A percentile compares a stretch with the other conserved stretches of the same genome.
Evolutionary conservation across 2,113 vertebrate genomes (phyloP).

Genomic region (Aix galericulata): DNA sequence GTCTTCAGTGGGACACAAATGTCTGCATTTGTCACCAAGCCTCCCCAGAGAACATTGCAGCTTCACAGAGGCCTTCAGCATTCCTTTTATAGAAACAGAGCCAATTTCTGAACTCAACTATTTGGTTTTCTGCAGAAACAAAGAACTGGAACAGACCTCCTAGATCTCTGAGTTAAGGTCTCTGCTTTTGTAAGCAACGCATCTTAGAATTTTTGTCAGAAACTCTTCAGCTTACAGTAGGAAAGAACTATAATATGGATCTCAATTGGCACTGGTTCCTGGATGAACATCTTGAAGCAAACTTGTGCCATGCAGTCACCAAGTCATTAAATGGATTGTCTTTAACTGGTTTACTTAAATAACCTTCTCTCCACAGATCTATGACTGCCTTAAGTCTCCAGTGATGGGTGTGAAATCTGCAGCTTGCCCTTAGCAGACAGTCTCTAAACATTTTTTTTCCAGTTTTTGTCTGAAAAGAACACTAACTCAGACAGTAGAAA

Average conservation of each 20-base stretch:
- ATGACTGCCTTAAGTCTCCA: not conserved
- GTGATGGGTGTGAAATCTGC: not conserved
- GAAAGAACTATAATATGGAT: not conserved
- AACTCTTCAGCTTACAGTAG: not conserved
- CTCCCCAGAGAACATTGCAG: not conserved
- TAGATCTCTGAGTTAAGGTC: not conserved
- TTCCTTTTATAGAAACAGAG: not conserved
- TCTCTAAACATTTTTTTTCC: not conserved
- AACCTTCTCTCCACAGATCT: not conserved
- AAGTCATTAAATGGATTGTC: not conserved
- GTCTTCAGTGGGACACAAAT: not conserved
- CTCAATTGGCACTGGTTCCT: not conserved
- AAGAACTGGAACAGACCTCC: constrained; percentile 2
- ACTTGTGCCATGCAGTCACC: not conserved
- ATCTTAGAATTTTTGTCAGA: not conserved
- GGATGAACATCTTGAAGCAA: not conserved
- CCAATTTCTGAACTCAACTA: not conserved
- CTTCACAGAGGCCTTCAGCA: not conserved
- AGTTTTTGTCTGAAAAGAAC: not conserved
- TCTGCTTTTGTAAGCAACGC: not conserved
- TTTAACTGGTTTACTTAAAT: not conserved
- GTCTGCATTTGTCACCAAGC: not conserved
- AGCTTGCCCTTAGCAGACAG: not conserved
- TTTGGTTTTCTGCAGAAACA: not conserved
- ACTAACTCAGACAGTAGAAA: not conserved